Evolutionary conservation across 2,888 invertebrate genomes (phyloP), one percentile per base, ranked within the genome.

Genomic region (Hermaeophaga mercurialis): DNA sequence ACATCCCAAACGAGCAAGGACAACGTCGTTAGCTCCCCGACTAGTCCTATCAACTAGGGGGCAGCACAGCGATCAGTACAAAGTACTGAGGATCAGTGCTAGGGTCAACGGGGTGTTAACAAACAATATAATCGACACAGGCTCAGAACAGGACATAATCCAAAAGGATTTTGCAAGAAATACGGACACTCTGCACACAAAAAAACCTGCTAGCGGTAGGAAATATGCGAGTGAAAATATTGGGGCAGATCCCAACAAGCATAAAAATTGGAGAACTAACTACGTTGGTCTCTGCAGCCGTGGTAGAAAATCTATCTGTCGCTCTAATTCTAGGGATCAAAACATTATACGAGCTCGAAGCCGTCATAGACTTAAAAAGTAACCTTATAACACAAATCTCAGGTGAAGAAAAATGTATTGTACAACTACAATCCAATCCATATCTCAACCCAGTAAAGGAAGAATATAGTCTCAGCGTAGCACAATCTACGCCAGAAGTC

Each of bases 11-110:
- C 14, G 48, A 8, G 6, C 11, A 26, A 24, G 44, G 44, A 24
- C 44, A 8, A 17, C 17, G 18, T 14, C 15, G 14, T n/a, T 39
- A 39, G 39, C 5, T 26, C 45, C 31, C 33, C 31, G 47, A 11
- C 9, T 47, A 17, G 47, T 47, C 47, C 22, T 47, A 6, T 33
- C 47, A 18, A 22, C 47, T 6, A 19, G 19, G 19, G 47, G 47
- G 34, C 17, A 15, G 11, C 11, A 11, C 1, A 33, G 14, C 2
- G 17, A 17, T 22, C 15, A 31, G 7, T 6, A 31, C 9, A 46
- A 46, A 31, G 17, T 46, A 5, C 46, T 33, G 9, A 36, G n/a
- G n/a, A n/a, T n/a, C n/a, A n/a, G n/a, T n/a, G 6, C 22, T 22
- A 22, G 6, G 6, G 22, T 22, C 26, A 24, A 49, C 18, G 39